Base-by-base conservation (phyloP, 2,113 vertebrate species). In the Mola mola region DNA sequence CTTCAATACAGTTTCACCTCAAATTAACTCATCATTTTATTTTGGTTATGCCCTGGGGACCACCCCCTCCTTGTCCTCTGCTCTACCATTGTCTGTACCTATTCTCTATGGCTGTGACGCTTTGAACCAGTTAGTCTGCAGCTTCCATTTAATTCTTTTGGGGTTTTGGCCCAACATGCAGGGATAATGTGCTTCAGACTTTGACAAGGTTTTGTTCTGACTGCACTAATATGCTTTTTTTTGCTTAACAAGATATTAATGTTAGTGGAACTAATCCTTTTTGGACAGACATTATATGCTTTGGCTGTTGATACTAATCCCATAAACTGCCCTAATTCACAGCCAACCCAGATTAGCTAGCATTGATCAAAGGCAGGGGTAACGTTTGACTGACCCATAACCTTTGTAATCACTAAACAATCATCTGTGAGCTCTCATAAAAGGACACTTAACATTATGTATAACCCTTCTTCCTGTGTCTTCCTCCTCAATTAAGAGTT, bases 381-480 rank as follows among this genome's bases (percentile, higher is more conserved):
- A n/a, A n/a, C n/a, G n/a, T n/a, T n/a, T n/a, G n/a, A n/a, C n/a
- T n/a, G n/a, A n/a, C n/a, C n/a, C n/a, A n/a, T n/a, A n/a, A n/a
- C n/a, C n/a, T n/a, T n/a, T n/a, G n/a, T n/a, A n/a, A n/a, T n/a
- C n/a, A n/a, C n/a, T n/a, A n/a, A n/a, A n/a, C n/a, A n/a, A n/a
- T n/a, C n/a, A n/a, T 29, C 28, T 64, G 29, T 70, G 28, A 44
- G 29, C 66, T 55, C 33, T 55, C 7, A 4, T 43, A 24, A 31
- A 25, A 52, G 47, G 31, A 46, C 53, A 40, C 40, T 55, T 24
- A 5, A 42, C 31, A 49, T 38, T 56, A 55, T 83, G 77, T 84
- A 20, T 90, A 87, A 87, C 68, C 43, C 61, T 75, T 83, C 48
- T 90, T 51, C 79, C 72, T 85, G 78, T 90, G 87, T 90, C 83